Conservation (phyloP, 2,888 invertebrate species). For the Drosophila mettleri region DNA sequence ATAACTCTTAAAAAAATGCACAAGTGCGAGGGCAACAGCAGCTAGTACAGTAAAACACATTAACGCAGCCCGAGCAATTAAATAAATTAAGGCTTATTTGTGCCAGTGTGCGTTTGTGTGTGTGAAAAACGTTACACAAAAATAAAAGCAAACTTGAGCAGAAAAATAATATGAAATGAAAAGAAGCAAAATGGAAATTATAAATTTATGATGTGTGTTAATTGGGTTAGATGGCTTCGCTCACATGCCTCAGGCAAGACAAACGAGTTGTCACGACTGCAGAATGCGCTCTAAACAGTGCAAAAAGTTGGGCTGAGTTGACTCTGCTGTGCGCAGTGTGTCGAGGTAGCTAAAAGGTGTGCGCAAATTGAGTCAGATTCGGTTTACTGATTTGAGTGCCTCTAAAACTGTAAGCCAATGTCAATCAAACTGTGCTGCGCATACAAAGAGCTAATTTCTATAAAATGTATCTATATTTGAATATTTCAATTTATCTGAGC, state of each 20-base stretch:
- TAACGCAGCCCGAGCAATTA: conserved; percentile 70
- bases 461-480: background rate
- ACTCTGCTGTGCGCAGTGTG: background rate
- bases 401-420: background rate
- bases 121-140: conserved; percentile 54
- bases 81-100: conserved; percentile 78
- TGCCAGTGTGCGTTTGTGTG: conserved; percentile 34
- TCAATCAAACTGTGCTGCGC: background rate
- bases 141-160: conserved; percentile 8
- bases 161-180: conserved; percentile 23
- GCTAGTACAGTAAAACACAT: conserved; percentile 30
- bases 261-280: conserved; percentile 3
- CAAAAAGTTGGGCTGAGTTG: background rate
- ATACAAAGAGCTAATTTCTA: background rate
- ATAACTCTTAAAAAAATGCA: conserved; percentile 44
- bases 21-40: conserved; percentile 33
- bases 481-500: too few relatives aligned
- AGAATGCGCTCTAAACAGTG: background rate
- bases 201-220: conserved; percentile 73
- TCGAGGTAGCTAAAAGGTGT: too few relatives aligned
- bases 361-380: too few relatives aligned
- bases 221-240: conserved; percentile 68
- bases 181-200: conserved; percentile 34
- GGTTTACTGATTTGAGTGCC: too few relatives aligned
- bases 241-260: conserved; percentile 2